phyloP scores from a whole-genome alignment of 2,888 invertebrate species.

The Synergus laeviventris region DNA sequence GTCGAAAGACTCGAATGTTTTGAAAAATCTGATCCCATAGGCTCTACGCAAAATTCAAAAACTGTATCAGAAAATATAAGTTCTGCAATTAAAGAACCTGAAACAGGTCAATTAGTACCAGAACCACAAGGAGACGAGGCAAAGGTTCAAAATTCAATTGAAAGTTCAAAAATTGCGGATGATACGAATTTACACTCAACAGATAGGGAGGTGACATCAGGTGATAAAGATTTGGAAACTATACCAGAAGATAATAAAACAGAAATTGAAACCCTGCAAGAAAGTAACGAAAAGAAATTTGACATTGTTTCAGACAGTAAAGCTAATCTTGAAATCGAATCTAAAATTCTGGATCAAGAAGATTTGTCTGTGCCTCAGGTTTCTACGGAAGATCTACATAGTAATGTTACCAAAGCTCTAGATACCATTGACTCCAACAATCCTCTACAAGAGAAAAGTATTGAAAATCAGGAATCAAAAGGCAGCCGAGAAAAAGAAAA shows the following conservation, averaged over 20 bases:
- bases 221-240: neutral
- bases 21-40: too few relatives aligned
- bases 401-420: conserved; percentile 42
- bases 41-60: too few relatives aligned
- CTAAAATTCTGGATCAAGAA: neutral
- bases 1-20: neutral
- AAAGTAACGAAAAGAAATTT: neutral
- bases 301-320: neutral
- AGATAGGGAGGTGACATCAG: too few relatives aligned
- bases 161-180: neutral
- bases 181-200: neutral
- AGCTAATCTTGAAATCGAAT: neutral
- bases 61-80: neutral
- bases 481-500: conserved; percentile 24
- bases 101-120: neutral
- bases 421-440: neutral
- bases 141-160: conserved; percentile 40
- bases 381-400: conserved; percentile 32
- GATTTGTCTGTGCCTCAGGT: neutral
- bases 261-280: conserved; percentile 17
- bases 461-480: neutral
- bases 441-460: neutral
- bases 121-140: conserved; percentile 38
- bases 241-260: conserved; percentile 6
- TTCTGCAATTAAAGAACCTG: neutral